Conservation (phyloP, 2,888 invertebrate genomes). For the Mesorhabditis spiculigera region DNA sequence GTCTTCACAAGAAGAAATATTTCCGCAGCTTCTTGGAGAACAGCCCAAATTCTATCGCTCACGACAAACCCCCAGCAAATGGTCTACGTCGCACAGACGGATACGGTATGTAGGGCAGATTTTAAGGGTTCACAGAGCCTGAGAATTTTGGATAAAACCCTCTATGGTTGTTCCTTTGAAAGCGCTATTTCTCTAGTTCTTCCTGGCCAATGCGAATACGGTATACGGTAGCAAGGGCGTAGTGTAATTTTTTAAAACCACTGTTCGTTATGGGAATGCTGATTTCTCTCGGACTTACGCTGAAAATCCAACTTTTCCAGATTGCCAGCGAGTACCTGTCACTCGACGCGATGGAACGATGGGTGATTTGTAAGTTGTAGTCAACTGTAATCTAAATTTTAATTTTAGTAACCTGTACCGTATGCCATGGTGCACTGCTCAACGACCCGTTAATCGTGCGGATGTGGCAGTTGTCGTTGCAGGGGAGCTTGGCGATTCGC, state of each 20-base stretch:
- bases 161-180: slow-evolving; percentile 7
- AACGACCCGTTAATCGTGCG: slow-evolving; percentile 72
- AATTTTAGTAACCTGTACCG: slow-evolving; percentile 76
- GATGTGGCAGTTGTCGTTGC: slow-evolving; percentile 85
- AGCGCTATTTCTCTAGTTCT: too few relatives aligned
- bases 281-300: too few relatives aligned
- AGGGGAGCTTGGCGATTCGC: slow-evolving; percentile 88
- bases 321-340: slow-evolving; percentile 97
- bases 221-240: too few relatives aligned
- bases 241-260: too few relatives aligned
- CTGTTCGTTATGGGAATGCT: too few relatives aligned
- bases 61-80: slow-evolving; percentile 91
- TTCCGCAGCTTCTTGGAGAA: slow-evolving; percentile 83
- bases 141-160: not conserved
- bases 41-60: slow-evolving; percentile 72
- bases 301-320: too few relatives aligned
- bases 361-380: slow-evolving; percentile 76
- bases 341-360: slow-evolving; percentile 88
- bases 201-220: too few relatives aligned
- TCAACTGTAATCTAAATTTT: not conserved
- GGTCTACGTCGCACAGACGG: slow-evolving; percentile 87
- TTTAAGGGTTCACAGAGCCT: not conserved
- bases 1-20: slow-evolving; percentile 85
- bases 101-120: slow-evolving; percentile 65
- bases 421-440: slow-evolving; percentile 83